Base-by-base conservation (phyloP, 2,113 vertebrate genomes). In the Heloderma charlesbogerti region DNA sequence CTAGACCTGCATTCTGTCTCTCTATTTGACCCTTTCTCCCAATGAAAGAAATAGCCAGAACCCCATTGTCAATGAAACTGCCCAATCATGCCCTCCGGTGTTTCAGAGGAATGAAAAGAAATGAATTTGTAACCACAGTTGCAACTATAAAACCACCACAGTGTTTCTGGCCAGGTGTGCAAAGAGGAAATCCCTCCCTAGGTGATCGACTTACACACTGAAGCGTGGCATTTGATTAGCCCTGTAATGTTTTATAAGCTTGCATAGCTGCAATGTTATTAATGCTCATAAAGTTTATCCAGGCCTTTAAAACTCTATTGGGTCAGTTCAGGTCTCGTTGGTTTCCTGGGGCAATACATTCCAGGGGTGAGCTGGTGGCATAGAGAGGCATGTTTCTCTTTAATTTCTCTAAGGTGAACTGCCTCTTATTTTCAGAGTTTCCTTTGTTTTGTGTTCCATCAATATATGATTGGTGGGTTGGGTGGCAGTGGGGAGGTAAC, bases 251-350 rank as follows among this genome's bases (percentile, higher is more conserved):
- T 96, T 96, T 96, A 95, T 95, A 96, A 93, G 95, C 94, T 94
- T 95, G 93, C 95, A 95, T 94, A 96, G 95, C 93, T 95, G 95
- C 93, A 96, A 96, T 94, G 95, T 96, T 96, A 96, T 96, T 96
- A 96, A 96, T 94, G 94, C 93, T 95, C 94, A 95, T 96, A 96
- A 96, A 95, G 94, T 95, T 88, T 95, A 94, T 92, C 88, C 95
- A 95, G 90, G 94, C 82, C 93, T 90, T 96, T 95, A 96, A 95
- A 95, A 95, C 89, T 89, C 91, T 94, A 87, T 95, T 97, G 88
- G 71, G 75, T 82, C 88, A 93, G 89, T 86, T 94, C 57, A 66
- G 0, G 93, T 95, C 95, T 95, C 91, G 37, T 2, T 79, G 83
- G 87, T 89, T 96, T 95, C 94, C 93, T 94, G 95, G 87, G 88